A percentile compares a stretch with the other conserved stretches of the same genome.
Conservation (phyloP, 2,888 invertebrate genomes). For the Sphaeridia pumilis region DNA sequence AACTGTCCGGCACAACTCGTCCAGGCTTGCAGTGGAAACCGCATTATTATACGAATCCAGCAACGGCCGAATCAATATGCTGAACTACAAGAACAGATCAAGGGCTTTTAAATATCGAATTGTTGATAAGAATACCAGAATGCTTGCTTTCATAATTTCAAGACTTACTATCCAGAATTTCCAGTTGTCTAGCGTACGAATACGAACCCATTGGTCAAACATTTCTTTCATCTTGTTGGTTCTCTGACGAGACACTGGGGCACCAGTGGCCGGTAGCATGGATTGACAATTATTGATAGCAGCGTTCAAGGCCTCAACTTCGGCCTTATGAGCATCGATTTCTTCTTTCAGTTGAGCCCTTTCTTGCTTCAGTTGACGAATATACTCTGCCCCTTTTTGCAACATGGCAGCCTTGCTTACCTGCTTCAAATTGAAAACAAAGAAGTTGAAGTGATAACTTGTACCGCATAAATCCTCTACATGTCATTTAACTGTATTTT, state of each 20-base stretch:
- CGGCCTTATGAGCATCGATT: conserved; percentile 71
- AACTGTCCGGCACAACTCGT: conserved; percentile 83
- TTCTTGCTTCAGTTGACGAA: conserved; percentile 74
- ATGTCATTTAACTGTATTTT: background rate
- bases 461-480: too few relatives aligned
- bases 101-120: background rate
- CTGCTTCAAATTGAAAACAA: conserved; percentile 41
- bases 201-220: conserved; percentile 81
- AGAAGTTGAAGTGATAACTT: too few relatives aligned
- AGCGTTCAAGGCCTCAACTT: conserved; percentile 80
- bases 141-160: conserved; percentile 43
- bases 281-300: conserved; percentile 90
- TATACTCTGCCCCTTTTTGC: conserved; percentile 92
- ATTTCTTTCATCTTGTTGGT: conserved; percentile 84
- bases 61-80: conserved; percentile 76
- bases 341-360: conserved; percentile 76
- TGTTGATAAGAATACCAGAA: conserved; percentile 3
- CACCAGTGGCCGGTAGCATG: conserved; percentile 88
- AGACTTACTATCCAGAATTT: conserved; percentile 96
- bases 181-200: conserved; percentile 81
- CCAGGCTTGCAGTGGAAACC: conserved; percentile 80
- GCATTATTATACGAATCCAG: conserved; percentile 82
- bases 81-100: conserved; percentile 53
- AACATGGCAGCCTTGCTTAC: conserved; percentile 93
- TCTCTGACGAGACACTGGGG: conserved; percentile 78